phyloP scores from a whole-genome alignment of 2,888 invertebrate species.

The Girardia tigrina region DNA sequence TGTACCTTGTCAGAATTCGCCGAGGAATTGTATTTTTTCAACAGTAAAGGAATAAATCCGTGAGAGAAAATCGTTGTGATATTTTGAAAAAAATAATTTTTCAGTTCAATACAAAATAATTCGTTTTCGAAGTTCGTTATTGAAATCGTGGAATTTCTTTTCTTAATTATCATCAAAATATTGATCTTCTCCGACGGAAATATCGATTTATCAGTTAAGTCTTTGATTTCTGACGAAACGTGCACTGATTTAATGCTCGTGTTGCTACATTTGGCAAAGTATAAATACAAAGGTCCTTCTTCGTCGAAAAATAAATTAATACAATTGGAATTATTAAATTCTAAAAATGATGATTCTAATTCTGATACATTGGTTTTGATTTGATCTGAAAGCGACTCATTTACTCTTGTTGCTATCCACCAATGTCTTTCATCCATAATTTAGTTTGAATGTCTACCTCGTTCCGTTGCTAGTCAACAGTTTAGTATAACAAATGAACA shows the following conservation, averaged over 20 bases:
- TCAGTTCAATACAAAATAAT: slow-evolving; percentile 48
- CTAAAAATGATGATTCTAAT: slow-evolving; percentile 47
- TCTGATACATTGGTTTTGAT: slow-evolving; percentile 46
- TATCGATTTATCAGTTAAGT: slow-evolving; percentile 29
- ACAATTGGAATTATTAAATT: slow-evolving; percentile 43
- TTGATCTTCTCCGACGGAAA: slow-evolving; percentile 38
- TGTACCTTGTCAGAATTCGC: background rate
- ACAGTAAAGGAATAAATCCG: slow-evolving; percentile 46
- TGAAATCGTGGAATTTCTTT: slow-evolving; percentile 46
- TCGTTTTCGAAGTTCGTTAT: slow-evolving; percentile 44
- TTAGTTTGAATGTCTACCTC: too few relatives aligned
- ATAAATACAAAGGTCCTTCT: slow-evolving; percentile 39
- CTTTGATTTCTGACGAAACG: slow-evolving; percentile 24
- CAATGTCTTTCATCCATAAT: slow-evolving; percentile 50
- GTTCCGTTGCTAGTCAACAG: too few relatives aligned
- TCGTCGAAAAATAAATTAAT: slow-evolving; percentile 46
- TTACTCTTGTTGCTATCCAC: slow-evolving; percentile 50
- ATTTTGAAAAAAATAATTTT: slow-evolving; percentile 46
- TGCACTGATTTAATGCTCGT: background rate
- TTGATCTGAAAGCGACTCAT: slow-evolving; percentile 48
- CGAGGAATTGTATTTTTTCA: slow-evolving; percentile 45
- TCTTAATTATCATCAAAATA: slow-evolving; percentile 46
- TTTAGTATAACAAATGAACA: too few relatives aligned
- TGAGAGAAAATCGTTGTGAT: slow-evolving; percentile 45
- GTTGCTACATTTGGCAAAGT: slow-evolving; percentile 1